Evolutionary conservation across 2,888 invertebrate species (phyloP).

Genomic region (Chrysodeixis includens): DNA sequence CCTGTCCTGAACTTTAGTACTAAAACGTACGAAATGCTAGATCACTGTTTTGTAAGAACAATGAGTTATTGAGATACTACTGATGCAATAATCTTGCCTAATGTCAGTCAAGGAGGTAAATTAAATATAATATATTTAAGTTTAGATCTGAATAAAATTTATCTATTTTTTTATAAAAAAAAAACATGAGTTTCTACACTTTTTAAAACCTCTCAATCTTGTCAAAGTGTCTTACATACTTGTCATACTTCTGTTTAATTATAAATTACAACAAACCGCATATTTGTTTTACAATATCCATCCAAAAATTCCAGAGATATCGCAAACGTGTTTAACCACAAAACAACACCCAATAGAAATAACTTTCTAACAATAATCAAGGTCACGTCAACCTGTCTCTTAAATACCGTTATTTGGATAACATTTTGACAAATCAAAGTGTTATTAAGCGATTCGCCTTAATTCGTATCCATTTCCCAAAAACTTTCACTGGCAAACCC

Average conservation of each 20-base stretch:
- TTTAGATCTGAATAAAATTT: no score
- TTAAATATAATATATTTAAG: slow-evolving; percentile 34
- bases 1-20: slow-evolving; percentile 74
- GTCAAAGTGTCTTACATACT: no score
- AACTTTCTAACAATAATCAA: slow-evolving; percentile 29
- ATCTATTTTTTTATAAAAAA: no score
- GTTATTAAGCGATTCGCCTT: not conserved
- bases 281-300: slow-evolving; percentile 25
- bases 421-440: not conserved
- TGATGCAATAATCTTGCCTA: slow-evolving; percentile 59
- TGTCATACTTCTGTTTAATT: no score
- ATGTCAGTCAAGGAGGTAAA: slow-evolving; percentile 45
- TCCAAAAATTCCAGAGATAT: not conserved
- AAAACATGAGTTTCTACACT: no score
- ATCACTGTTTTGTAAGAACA: slow-evolving; percentile 70
- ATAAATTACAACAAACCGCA: slow-evolving; percentile 14
- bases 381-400: slow-evolving; percentile 7
- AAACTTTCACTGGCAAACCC: slow-evolving; percentile 11
- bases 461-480: not conserved
- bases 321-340: slow-evolving; percentile 9
- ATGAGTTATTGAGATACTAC: slow-evolving; percentile 73
- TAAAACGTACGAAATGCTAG: slow-evolving; percentile 70
- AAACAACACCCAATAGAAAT: slow-evolving; percentile 3
- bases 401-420: slow-evolving; percentile 6
- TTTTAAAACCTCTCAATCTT: no score